These are phyloP conservation scores for Netelia inedita DNA, from an alignment of 2,888 invertebrate genomes.

Conservation along the genomic window DNA sequence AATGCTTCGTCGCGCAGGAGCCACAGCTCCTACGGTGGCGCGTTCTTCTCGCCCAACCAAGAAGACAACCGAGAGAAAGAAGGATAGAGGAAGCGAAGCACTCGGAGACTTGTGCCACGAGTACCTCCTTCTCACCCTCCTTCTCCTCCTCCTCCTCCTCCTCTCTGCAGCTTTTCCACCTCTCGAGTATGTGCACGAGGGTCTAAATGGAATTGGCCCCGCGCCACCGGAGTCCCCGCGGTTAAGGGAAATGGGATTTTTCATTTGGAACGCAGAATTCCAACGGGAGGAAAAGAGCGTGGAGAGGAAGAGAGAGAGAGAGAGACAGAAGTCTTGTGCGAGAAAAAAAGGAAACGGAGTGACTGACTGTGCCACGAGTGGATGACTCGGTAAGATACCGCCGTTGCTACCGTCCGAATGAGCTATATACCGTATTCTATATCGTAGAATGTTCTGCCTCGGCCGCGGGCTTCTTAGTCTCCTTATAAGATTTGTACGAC, in stretches of 20 bases:
- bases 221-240: constrained; percentile 74
- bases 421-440: constrained; percentile 14
- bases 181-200: constrained; percentile 56
- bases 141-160: constrained; percentile 48
- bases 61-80: constrained; percentile 18
- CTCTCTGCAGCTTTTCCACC: constrained; percentile 59
- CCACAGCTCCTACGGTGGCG: constrained; percentile 80
- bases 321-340: constrained; percentile 15
- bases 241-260: constrained; percentile 77
- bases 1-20: constrained; percentile 78
- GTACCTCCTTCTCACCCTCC: constrained; percentile 42
- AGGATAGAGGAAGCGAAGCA: constrained; percentile 35
- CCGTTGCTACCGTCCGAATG: constrained; percentile 46
- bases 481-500: not conserved
- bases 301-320: constrained; percentile 12
- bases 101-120: constrained; percentile 61
- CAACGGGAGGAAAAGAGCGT: constrained; percentile 49
- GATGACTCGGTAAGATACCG: constrained; percentile 69
- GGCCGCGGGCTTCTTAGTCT: not conserved
- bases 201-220: constrained; percentile 77
- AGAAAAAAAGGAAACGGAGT: constrained; percentile 54
- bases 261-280: constrained; percentile 76
- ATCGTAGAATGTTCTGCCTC: not conserved
- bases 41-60: constrained; percentile 74
- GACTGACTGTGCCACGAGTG: constrained; percentile 66